Evolutionary conservation across 2,113 vertebrate species (phyloP).

Genomic region (Pteruthius melanotis): DNA sequence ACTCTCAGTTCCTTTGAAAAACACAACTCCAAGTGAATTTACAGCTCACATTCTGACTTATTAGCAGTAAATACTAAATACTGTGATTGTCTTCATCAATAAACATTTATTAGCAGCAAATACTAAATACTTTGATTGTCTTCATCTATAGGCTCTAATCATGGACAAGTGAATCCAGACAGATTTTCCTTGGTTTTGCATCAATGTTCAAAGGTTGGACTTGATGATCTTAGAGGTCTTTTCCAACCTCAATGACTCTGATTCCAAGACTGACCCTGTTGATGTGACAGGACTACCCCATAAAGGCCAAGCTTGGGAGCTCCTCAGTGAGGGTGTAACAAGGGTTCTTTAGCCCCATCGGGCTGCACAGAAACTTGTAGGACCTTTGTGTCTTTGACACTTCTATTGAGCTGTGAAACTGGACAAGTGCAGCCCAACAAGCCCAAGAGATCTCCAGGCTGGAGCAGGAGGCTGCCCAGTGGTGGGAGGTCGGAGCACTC

Average conservation of each 20-base stretch:
- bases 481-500: not conserved
- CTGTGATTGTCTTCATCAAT: not conserved
- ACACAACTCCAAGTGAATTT: not conserved
- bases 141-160: not conserved
- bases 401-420: not conserved
- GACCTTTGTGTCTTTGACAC: not conserved
- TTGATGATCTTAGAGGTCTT: not conserved
- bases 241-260: not conserved
- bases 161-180: not conserved
- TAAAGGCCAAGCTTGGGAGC: not conserved
- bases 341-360: not conserved
- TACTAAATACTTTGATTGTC: not conserved
- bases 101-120: not conserved
- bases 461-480: not conserved
- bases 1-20: not conserved
- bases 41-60: not conserved
- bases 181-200: not conserved
- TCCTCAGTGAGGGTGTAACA: not conserved
- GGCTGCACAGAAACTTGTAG: not conserved
- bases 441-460: not conserved
- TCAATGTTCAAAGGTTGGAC: not conserved
- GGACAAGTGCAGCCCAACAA: not conserved
- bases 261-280: not conserved
- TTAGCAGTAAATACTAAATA: not conserved
- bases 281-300: not conserved